Evolutionary conservation across 2,797 vertebrate species (phyloP), one percentile per base, ranked within the genome.

Genomic region (Galaxias olidus): DNA sequence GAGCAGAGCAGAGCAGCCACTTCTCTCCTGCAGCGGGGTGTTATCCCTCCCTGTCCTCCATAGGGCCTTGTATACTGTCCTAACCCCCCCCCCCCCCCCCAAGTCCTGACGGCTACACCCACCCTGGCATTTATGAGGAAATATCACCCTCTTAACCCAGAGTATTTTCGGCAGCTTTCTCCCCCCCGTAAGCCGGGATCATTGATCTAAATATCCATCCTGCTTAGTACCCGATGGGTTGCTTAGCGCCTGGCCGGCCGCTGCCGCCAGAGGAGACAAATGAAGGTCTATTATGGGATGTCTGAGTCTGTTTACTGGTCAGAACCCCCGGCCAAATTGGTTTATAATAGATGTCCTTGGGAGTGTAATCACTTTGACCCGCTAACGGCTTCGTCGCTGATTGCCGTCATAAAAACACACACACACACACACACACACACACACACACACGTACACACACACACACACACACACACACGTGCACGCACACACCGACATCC

Each of bases 301-400:
- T 74, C 79, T 9, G 68, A 74, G 55, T 68, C 69, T 72, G 80
- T 87, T 87, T 77, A 77, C 85, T 71, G 78, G 80, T 75, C 87
- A 58, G 74, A 85, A 30, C 52, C 14, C 74, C 78, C 65, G 82
- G 84, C 84, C 80, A 84, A 88, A 91, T 87, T 87, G 72, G 74
- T 80, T 83, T 83, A 82, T 89, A 87, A 88, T 88, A 81, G 84
- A 87, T 89, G 88, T 81, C 87, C 87, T 90, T 91, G 85, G 84
- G 79, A 75, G 80, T 77, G 69, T 87, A 89, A 88, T 90, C 81
- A 86, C 76, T 83, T 86, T 86, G 82, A 86, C 87, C 85, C 9
- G 40, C 73, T 77, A 80, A 83, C 51, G 56, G 74, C 70, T 75
- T 71, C 44, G 69, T 78, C 68, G 46, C 54, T 65, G 71, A 74